Conservation (phyloP, 1,140 invertebrate species). For the Asbolus verrucosus region DNA sequence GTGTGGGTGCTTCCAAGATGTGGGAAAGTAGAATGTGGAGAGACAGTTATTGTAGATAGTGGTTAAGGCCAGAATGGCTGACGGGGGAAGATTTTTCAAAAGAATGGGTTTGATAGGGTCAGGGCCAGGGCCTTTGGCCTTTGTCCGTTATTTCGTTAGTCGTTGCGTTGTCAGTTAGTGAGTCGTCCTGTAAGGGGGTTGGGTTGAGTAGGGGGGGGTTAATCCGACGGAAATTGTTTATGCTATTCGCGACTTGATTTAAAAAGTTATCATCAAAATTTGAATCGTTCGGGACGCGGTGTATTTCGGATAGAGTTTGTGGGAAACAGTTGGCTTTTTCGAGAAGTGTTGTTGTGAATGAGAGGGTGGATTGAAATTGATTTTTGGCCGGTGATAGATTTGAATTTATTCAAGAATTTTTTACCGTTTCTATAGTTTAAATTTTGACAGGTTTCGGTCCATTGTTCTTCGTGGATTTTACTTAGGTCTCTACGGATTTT, state of each 20-base stretch:
- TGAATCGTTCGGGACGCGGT: neutral
- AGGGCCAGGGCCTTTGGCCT: conserved; percentile 27
- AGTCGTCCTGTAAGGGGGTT: neutral
- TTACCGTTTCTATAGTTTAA: neutral
- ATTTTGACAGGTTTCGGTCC: neutral
- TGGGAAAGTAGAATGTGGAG: conserved; percentile 47
- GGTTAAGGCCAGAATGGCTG: conserved; percentile 33
- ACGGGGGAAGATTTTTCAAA: conserved; percentile 47
- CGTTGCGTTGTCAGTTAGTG: neutral
- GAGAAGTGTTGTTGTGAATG: neutral
- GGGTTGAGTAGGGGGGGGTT: neutral
- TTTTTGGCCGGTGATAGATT: neutral
- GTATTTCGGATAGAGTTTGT: neutral
- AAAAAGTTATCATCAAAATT: neutral
- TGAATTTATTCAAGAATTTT: neutral
- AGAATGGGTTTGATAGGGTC: conserved; percentile 32
- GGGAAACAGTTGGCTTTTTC: neutral
- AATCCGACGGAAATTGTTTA: neutral
- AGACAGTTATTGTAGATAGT: conserved; percentile 46
- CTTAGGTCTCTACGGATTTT: neutral
- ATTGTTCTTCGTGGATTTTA: neutral
- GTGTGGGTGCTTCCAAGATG: conserved; percentile 49
- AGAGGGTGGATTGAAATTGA: neutral
- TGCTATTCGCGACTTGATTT: neutral
- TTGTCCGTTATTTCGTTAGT: neutral